Conservation (phyloP, 2,113 vertebrate genomes). For the Puffinus mauretanicus region DNA sequence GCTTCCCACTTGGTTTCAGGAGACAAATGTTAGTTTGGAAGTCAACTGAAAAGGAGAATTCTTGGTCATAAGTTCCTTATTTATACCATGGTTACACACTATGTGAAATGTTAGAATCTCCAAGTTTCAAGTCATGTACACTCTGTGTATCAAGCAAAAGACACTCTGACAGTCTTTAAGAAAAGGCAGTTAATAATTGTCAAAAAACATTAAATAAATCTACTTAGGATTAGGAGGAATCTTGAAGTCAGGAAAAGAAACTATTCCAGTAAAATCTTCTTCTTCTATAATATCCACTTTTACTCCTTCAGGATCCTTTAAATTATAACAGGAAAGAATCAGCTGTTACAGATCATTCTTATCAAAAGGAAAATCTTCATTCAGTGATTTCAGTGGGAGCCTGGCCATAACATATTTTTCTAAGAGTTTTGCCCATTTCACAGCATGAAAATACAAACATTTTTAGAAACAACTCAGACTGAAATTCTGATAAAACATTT, state of each 20-base stretch:
- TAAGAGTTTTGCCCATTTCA: background rate
- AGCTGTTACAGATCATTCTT: background rate
- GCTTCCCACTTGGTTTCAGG: background rate
- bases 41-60: background rate
- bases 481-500: background rate
- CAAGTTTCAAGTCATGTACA: background rate
- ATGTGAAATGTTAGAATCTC: background rate
- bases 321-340: background rate
- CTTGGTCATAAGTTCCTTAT: background rate
- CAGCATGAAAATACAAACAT: background rate
- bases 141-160: background rate
- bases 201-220: background rate
- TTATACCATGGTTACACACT: background rate
- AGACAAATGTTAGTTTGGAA: background rate
- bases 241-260: slow-evolving; percentile 90
- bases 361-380: background rate
- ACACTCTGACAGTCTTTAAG: background rate
- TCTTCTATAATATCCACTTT: slow-evolving; percentile 84
- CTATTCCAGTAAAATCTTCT: slow-evolving; percentile 84
- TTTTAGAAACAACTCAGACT: background rate
- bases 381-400: background rate
- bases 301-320: slow-evolving; percentile 83
- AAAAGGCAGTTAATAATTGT: background rate
- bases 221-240: slow-evolving; percentile 93
- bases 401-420: background rate